phyloP scores from a whole-genome alignment of 2,797 vertebrate species.

The Coreius guichenoti region DNA sequence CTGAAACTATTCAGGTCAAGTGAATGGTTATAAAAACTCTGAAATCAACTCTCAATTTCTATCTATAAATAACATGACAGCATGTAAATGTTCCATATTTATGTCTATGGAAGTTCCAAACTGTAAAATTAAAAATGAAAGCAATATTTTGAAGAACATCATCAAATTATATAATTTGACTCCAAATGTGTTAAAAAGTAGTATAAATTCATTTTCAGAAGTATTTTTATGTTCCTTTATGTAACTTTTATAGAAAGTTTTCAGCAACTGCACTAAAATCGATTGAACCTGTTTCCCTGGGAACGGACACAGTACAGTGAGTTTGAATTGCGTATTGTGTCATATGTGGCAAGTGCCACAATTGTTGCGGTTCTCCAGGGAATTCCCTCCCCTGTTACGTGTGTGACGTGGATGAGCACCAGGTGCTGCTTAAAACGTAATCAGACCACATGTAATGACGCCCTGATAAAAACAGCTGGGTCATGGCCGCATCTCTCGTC shows the following conservation, averaged over 20 bases:
- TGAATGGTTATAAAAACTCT: not conserved
- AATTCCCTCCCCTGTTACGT: slow-evolving; percentile 30
- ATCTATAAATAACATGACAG: not conserved
- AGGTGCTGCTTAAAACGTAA: slow-evolving; percentile 63
- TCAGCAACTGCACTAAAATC: not conserved
- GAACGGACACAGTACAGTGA: not conserved
- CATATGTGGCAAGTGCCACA: slow-evolving; percentile 41
- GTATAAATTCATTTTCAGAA: not conserved
- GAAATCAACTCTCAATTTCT: not conserved
- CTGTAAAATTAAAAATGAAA: not conserved
- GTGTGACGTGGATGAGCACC: slow-evolving; percentile 54
- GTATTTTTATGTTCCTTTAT: not conserved
- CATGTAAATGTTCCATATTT: not conserved
- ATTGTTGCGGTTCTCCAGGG: slow-evolving; percentile 53
- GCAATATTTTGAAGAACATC: not conserved
- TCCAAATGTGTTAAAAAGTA: not conserved
- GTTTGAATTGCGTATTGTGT: slow-evolving; percentile 12
- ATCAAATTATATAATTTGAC: not conserved
- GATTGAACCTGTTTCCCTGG: not conserved
- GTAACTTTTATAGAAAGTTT: not conserved
- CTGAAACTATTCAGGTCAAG: not conserved
- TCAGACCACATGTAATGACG: slow-evolving; percentile 61
- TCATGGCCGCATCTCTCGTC: slow-evolving; percentile 47
- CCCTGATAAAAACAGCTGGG: slow-evolving; percentile 60
- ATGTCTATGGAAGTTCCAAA: not conserved